Base-by-base conservation (phyloP, 2,797 vertebrate genomes). In the Centropyge bicolor region DNA sequence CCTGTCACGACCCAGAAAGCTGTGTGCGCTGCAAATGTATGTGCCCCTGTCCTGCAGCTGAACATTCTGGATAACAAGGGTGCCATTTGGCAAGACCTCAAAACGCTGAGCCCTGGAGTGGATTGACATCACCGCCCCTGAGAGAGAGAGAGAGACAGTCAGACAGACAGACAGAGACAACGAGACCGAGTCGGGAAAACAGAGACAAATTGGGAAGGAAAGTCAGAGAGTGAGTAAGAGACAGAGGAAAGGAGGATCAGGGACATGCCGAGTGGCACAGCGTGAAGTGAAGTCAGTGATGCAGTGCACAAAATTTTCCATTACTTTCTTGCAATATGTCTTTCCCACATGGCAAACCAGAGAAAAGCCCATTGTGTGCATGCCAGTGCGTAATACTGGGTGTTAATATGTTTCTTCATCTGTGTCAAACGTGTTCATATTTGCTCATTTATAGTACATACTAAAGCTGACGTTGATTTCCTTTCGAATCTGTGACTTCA, bases 31-130 rank as follows among this genome's bases (percentile, higher is more conserved):
- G 92, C 98, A 99, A 80, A 97, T 85, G 90, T 99, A 99, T 74
- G 97, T 97, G 36, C 98, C 98, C 1, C 90, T 95, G 93, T 99
- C 98, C 86, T 98, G 97, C 46, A 96, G 91, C 43, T 98, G 97
- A 48, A 94, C 95, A 31, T 92, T 94, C 35, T 88, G 95, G 84
- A 99, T 97, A 82, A 97, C 74, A 49, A 99, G 93, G 8, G 96
- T 97, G 56, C 98, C 98, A 13, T 98, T 98, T 86, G 95, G 92
- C 78, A 96, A 93, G 45, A 99, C 96, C 89, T 97, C 96, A 89
- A 98, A 97, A 27, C 96, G 95, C 67, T 96, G 96, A 49, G 94
- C 84, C 73, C 88, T 95, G 78, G 94, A 96, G 76, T 94, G 95
- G 41, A 94, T 82, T 66, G 97, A 96, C 93, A 98, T 95, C 63